phyloP scores from a whole-genome alignment of 2,797 vertebrate genomes.

The Sitta carolinensis region DNA sequence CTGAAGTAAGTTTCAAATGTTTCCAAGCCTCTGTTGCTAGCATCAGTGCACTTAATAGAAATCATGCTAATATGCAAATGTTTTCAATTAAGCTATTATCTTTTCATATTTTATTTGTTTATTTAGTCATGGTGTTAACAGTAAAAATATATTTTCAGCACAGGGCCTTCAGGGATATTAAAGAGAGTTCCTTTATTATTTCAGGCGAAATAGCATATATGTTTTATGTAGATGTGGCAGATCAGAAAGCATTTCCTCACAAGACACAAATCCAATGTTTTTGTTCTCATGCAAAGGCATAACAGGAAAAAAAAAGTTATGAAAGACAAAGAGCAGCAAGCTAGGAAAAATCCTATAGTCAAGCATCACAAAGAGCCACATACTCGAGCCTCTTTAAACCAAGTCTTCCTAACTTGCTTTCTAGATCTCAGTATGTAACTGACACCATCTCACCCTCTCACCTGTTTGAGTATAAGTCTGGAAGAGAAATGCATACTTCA shows the following conservation, averaged over 20 bases:
- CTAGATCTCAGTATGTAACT: not conserved
- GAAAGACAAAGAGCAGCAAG: not conserved
- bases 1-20: not conserved
- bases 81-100: slow-evolving; percentile 36
- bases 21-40: slow-evolving; percentile 31
- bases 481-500: not conserved
- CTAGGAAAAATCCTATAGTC: not conserved
- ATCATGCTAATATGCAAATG: slow-evolving; percentile 25
- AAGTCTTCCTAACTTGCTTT: not conserved
- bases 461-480: not conserved
- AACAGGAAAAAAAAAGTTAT: not conserved
- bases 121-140: slow-evolving; percentile 30
- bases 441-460: not conserved
- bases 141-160: not conserved
- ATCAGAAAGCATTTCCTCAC: not conserved
- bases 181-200: slow-evolving; percentile 17
- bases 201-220: not conserved
- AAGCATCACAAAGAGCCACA: not conserved
- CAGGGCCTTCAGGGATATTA: not conserved
- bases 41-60: not conserved
- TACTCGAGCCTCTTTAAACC: not conserved
- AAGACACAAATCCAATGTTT: not conserved
- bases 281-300: not conserved
- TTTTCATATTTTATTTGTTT: slow-evolving; percentile 46
- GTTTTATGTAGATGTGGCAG: not conserved